phyloP scores from a whole-genome alignment of 2,113 vertebrate genomes.

The Campylorhamphus procurvoides region DNA sequence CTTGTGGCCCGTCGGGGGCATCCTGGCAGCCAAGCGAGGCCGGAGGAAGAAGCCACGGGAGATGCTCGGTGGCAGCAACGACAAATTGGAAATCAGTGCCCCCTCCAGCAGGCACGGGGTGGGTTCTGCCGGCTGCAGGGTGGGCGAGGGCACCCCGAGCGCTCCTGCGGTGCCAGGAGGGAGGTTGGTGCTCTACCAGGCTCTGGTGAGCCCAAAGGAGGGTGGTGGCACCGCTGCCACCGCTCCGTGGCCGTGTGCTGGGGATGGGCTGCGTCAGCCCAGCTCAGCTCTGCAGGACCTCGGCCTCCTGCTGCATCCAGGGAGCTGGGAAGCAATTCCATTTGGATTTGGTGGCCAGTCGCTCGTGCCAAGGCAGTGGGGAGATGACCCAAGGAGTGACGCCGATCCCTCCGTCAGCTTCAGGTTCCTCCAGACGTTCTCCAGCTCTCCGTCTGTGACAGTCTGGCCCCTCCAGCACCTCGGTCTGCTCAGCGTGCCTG shows the following conservation, averaged over 20 bases:
- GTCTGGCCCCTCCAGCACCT: not conserved
- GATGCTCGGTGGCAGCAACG: not conserved
- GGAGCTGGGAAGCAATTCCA: not conserved
- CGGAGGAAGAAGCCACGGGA: not conserved
- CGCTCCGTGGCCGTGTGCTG: not conserved
- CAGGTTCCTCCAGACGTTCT: not conserved
- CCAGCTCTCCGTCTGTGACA: not conserved
- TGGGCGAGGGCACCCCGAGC: not conserved
- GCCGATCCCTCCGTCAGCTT: not conserved
- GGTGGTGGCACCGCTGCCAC: not conserved
- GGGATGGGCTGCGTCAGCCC: not conserved
- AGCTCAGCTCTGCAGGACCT: not conserved
- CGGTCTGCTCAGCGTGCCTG: fast-evolving
- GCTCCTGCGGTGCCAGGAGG: not conserved
- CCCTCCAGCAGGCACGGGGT: not conserved
- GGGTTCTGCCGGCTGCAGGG: not conserved
- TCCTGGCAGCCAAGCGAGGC: not conserved
- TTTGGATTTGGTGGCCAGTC: not conserved
- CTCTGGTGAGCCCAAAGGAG: not conserved
- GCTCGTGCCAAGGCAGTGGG: not conserved
- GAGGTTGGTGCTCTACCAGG: not conserved
- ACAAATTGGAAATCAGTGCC: not conserved
- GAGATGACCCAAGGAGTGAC: not conserved
- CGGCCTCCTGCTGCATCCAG: not conserved
- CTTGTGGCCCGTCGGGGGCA: not conserved